A percentile compares a stretch with the other conserved stretches of the same genome.
phyloP scores from a whole-genome alignment of 2,797 vertebrate genomes.

The Hydrolagus colliei region DNA sequence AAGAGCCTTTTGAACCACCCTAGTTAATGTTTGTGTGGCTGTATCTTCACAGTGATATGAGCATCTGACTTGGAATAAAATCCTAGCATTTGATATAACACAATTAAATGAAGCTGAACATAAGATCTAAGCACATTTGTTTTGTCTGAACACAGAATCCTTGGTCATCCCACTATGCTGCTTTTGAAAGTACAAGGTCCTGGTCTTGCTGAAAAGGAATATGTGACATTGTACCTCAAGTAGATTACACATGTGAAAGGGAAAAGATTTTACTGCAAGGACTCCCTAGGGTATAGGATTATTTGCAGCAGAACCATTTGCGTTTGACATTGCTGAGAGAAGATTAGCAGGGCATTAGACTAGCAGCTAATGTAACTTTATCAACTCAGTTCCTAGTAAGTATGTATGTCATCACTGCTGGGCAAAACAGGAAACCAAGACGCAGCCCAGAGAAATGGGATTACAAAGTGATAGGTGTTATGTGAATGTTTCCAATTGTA shows the following conservation, averaged over 20 bases:
- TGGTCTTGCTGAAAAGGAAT: too few species aligned
- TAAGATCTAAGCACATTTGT: background rate
- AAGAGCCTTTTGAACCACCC: too few species aligned
- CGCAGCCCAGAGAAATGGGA: slow-evolving; percentile 33
- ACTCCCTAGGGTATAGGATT: background rate
- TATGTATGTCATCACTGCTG: slow-evolving; percentile 33
- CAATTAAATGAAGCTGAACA: background rate
- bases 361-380: background rate
- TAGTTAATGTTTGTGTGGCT: too few species aligned
- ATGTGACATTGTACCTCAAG: background rate
- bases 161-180: background rate
- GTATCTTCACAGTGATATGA: too few species aligned
- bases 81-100: background rate
- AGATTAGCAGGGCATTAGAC: slow-evolving; percentile 12
- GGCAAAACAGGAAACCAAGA: slow-evolving; percentile 40
- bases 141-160: background rate
- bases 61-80: too few species aligned
- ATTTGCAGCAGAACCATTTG: slow-evolving; percentile 2
- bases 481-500: slow-evolving; percentile 45
- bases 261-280: background rate
- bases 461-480: slow-evolving; percentile 45
- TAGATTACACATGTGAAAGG: slow-evolving; percentile 1
- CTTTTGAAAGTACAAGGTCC: too few species aligned
- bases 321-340: background rate
- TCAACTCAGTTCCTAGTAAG: background rate